Base-by-base conservation (phyloP, 2,113 vertebrate genomes). In the Plotosus lineatus region DNA sequence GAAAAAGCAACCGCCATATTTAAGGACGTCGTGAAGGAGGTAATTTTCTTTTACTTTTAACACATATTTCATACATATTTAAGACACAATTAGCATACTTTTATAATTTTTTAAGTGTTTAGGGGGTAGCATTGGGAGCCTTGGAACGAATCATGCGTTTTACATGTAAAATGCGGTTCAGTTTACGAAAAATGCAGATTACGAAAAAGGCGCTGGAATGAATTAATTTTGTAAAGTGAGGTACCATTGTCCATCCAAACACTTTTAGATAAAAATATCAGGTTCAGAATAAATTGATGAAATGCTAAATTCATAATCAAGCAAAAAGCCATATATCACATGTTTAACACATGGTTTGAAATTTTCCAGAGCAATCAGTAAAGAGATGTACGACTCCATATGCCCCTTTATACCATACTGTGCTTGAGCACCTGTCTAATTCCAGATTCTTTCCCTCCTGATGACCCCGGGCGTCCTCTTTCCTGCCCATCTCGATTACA, bases 381-480 rank as follows among this genome's bases (percentile, higher is more conserved):
- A 26, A 46, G 1, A 44, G 2, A 4, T n/a, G 15, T 71, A 12
- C 14, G 46, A 26, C 23, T 84, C 50, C 79, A 65, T 69, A 72
- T 46, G 51, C 72, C 58, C 82, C 78, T 81, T 78, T 60, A 69
- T 81, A 26, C 36, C 36, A 65, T 58, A 48, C 66, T 66, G n/a
- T 74, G 48, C 28, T 26, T 75, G 58, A 31, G 51, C 81, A 81
- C 66, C 50, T 81, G 71, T 38, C 51, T 81, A 42, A 68, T 82
- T 75, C 55, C 78, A 85, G 66, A 76, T 71, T 74, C 85, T 83
- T 76, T 75, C 81, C 89, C 89, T 90, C 23, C 85, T 42, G 1
- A 3, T 90, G 91, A 93, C 90, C 90, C 88, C 88, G 86, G 91
- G 91, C 89, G 89, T 90, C 89, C 82, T 90, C 84, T 89, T 91